These are phyloP conservation scores for Phortica variegata DNA, from an alignment of 1,140 invertebrate species.

Conservation along the genomic window DNA sequence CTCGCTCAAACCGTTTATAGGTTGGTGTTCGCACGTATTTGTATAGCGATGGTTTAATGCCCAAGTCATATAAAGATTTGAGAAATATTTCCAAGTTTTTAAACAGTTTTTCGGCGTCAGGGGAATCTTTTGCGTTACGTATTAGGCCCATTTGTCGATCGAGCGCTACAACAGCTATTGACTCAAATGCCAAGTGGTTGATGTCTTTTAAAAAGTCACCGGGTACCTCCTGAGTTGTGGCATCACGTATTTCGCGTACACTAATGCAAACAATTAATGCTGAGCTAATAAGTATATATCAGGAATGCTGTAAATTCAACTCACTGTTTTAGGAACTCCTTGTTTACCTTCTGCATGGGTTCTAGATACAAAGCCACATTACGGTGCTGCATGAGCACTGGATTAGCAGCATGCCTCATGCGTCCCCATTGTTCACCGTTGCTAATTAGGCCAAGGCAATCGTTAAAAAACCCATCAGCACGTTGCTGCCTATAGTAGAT, in stretches of 20 bases:
- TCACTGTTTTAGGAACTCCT: constrained; percentile 69
- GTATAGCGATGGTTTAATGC: constrained; percentile 65
- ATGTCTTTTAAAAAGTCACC: constrained; percentile 63
- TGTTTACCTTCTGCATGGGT: constrained; percentile 52
- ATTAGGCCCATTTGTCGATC: constrained; percentile 50
- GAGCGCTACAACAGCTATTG: constrained; percentile 67
- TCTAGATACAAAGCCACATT: constrained; percentile 24
- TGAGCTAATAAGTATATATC: constrained; percentile 48
- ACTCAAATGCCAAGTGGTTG: constrained; percentile 69
- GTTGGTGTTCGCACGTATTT: constrained; percentile 61
- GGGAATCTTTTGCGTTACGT: not conserved
- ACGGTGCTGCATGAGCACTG: constrained; percentile 30
- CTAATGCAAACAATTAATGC: constrained; percentile 34
- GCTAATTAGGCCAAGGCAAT: constrained; percentile 21
- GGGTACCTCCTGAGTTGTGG: constrained; percentile 59
- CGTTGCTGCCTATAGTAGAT: constrained; percentile 23
- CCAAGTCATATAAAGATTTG: constrained; percentile 55
- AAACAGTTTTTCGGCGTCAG: constrained; percentile 12
- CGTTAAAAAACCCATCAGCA: constrained; percentile 24
- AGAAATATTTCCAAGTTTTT: constrained; percentile 12
- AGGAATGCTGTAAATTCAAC: constrained; percentile 72
- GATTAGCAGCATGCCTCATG: constrained; percentile 18
- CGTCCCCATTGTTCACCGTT: constrained; percentile 23
- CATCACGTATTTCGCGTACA: constrained; percentile 60
- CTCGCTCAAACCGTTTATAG: constrained; percentile 60